Evolutionary conservation across 2,888 invertebrate species (phyloP).

Genomic region (Halocaridina rubra): DNA sequence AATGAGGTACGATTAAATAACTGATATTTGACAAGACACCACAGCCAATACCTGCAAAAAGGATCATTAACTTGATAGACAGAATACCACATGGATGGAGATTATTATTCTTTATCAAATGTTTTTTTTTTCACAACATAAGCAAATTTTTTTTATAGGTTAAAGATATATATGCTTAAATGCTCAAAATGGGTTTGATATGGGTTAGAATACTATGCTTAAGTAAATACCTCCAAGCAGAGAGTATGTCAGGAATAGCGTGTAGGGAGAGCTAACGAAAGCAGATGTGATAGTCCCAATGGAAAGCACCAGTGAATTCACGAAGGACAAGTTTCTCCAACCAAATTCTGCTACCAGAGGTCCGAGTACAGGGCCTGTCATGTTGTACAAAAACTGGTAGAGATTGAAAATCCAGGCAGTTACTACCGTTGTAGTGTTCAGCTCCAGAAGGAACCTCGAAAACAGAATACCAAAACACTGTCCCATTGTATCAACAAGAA

Average conservation of each 20-base stretch:
- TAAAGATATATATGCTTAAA: too few species aligned
- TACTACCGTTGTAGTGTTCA: conserved; percentile 7
- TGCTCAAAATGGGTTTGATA: too few species aligned
- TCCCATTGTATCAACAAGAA: conserved; percentile 11
- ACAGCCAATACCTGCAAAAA: background rate
- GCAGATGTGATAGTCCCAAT: conserved; percentile 12
- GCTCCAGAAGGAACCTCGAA: conserved; percentile 16
- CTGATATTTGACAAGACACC: conserved; percentile 26
- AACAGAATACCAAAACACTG: conserved; percentile 43
- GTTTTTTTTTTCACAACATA: background rate
- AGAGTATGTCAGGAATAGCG: conserved; percentile 31
- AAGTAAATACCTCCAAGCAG: conserved; percentile 33
- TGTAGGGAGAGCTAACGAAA: conserved; percentile 12
- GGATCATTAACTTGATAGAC: background rate
- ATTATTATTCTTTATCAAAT: background rate
- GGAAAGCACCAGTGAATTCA: background rate
- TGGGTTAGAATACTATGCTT: too few species aligned
- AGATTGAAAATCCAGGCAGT: conserved; percentile 47
- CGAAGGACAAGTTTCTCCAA: conserved; percentile 35
- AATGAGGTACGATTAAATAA: conserved; percentile 40
- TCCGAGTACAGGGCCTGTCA: conserved; percentile 19
- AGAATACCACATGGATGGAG: too few species aligned
- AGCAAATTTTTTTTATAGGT: too few species aligned
- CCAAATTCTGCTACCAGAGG: conserved; percentile 45
- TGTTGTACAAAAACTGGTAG: conserved; percentile 23